These are phyloP conservation scores for Adineta ricciae DNA, from an alignment of 2,888 invertebrate genomes.

Conservation along the genomic window DNA sequence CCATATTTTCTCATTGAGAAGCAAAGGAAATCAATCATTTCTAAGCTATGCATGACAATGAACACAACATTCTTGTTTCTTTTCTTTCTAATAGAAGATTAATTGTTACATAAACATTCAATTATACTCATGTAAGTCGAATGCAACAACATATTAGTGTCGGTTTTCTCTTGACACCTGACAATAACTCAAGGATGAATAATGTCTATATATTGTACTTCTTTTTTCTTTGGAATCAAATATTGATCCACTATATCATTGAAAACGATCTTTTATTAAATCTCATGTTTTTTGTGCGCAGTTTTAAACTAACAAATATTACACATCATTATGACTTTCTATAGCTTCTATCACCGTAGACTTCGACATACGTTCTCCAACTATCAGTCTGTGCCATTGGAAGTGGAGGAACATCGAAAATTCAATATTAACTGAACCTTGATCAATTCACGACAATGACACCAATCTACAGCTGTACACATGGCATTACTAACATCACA, in stretches of 20 bases:
- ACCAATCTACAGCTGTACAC: not conserved
- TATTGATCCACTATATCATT: not conserved
- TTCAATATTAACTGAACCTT: slow-evolving; percentile 1
- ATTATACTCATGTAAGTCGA: not conserved
- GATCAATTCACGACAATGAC: not conserved
- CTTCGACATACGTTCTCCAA: not conserved
- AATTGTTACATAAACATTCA: not conserved
- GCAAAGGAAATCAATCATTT: not conserved
- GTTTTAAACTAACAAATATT: not conserved
- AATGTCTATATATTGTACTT: not conserved
- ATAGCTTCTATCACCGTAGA: not conserved
- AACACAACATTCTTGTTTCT: not conserved
- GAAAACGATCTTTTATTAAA: not conserved
- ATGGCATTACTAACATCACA: not conserved
- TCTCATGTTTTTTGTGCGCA: not conserved
- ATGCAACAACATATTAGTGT: not conserved
- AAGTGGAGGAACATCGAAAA: not conserved
- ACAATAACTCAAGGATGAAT: not conserved
- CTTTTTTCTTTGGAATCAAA: not conserved
- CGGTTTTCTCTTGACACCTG: not conserved
- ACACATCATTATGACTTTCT: not conserved
- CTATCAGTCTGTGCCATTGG: not conserved
- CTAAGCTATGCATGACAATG: not conserved
- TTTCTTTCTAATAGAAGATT: not conserved
- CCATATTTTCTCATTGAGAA: not conserved